phyloP scores from a whole-genome alignment of 2,797 vertebrate species.

The Linurgus olivaceus region DNA sequence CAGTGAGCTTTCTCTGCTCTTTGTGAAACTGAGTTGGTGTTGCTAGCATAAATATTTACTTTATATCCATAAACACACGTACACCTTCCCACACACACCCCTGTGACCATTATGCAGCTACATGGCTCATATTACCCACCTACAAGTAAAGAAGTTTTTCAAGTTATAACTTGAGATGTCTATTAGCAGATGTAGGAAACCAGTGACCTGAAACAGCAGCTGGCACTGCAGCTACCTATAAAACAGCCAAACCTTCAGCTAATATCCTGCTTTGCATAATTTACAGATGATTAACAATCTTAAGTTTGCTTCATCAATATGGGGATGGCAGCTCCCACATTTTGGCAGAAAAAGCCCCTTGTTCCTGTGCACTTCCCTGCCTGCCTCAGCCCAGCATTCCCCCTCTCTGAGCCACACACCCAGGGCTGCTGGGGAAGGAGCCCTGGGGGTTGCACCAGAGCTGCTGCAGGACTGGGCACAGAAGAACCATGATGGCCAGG shows the following conservation, averaged over 20 bases:
- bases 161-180: background rate
- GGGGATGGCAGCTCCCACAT: background rate
- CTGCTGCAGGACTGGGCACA: background rate
- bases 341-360: background rate
- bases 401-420: background rate
- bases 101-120: background rate
- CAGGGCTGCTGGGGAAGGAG: background rate
- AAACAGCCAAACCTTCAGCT: background rate
- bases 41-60: slow-evolving; percentile 6
- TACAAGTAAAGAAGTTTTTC: background rate
- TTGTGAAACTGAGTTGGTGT: background rate
- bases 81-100: background rate
- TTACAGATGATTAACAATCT: background rate
- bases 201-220: background rate
- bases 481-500: fast-evolving
- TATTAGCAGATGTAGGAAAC: background rate
- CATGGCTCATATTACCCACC: background rate
- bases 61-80: background rate
- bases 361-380: background rate
- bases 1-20: background rate
- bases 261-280: background rate
- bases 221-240: background rate
- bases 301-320: background rate
- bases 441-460: background rate
- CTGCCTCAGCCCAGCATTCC: background rate